Evolutionary conservation across 2,113 vertebrate genomes (phyloP).

Genomic region (Passer domesticus): DNA sequence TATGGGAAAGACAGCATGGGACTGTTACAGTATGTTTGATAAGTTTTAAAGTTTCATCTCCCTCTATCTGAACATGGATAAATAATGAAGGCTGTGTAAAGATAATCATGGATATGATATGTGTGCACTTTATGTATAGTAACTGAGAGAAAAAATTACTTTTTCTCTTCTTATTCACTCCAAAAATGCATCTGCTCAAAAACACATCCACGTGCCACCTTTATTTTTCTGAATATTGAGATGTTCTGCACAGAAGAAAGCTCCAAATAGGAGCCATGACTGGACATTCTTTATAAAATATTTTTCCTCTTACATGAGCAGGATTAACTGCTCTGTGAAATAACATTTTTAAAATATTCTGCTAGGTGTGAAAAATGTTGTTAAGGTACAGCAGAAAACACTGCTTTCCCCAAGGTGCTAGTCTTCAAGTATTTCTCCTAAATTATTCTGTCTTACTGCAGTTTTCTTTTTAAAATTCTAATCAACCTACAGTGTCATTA

Average conservation of each 20-base stretch:
- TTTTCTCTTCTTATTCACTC: background rate
- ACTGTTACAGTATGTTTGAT: background rate
- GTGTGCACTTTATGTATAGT: background rate
- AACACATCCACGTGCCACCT: background rate
- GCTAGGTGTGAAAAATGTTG: background rate
- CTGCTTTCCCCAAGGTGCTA: background rate
- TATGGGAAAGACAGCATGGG: background rate
- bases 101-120: background rate
- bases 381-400: background rate
- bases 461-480: background rate
- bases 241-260: background rate
- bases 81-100: background rate
- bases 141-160: background rate
- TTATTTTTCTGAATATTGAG: background rate
- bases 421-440: background rate
- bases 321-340: background rate
- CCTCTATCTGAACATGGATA: background rate
- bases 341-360: background rate
- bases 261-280: background rate
- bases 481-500: background rate
- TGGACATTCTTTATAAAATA: background rate
- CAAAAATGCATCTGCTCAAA: background rate
- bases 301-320: background rate
- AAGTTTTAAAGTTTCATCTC: background rate
- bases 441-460: background rate